Evolutionary conservation across 2,797 vertebrate species (phyloP), one percentile per base, ranked within the genome.

Genomic region (Taenioides sp.): DNA sequence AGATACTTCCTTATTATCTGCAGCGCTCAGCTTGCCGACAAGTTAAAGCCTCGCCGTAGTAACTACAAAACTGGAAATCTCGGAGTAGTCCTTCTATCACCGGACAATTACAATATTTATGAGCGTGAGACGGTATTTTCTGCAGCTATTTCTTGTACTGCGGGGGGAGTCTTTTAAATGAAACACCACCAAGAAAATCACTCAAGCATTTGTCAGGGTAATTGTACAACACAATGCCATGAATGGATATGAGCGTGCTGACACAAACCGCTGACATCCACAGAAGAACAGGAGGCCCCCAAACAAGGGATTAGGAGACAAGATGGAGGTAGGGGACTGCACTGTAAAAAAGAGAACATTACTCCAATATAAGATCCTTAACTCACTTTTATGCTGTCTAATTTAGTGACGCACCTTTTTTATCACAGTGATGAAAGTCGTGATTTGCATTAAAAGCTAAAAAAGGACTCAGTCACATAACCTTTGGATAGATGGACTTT

Each of bases 181-280:
- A 93, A 94, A 94, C 86, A 86, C 84, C 76, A 69, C 88, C 91
- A 91, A 91, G 86, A 91, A 94, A 94, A 94, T 92, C 92, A 92
- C 90, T 94, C 92, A 93, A 91, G 92, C 93, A 92, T 94, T 94
- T 94, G 93, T 94, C 93, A 92, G 86, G 88, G 91, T 94, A 94
- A 94, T 93, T 94, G 90, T 94, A 92, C 88, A 91, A 93, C 93
- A 93, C 92, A 93, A 93, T 93, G 89, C 85, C 87, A 92, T 94
- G 91, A 94, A 94, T 94, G 93, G 92, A 92, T 93, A 93, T 93
- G 91, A 92, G 91, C 78, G 80, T 79, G 87, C 86, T 84, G 76
- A 91, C 89, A 92, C 89, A 90, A 91, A 92, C 81, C 89, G 90
- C 92, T 93, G 92, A 92, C 92, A 91, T 87, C 77, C 85, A 84